These are phyloP conservation scores for Criorhina ranunculi DNA, from an alignment of 2,888 invertebrate species.

Conservation along the genomic window DNA sequence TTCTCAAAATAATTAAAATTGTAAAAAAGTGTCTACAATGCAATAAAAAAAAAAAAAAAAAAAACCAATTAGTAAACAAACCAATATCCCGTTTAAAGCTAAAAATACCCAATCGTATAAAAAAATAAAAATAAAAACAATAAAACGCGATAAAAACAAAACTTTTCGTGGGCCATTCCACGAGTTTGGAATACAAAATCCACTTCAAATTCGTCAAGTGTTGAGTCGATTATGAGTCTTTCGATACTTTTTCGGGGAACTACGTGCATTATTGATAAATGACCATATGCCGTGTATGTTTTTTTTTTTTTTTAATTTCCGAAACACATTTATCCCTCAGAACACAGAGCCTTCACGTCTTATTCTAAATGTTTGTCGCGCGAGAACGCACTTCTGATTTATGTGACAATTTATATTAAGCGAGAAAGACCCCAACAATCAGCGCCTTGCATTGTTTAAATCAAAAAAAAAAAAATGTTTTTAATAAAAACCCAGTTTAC, in stretches of 20 bases:
- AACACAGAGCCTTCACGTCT: too few relatives aligned
- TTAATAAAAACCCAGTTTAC: constrained; percentile 52
- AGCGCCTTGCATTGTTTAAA: constrained; percentile 47
- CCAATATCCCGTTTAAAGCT: constrained; percentile 42
- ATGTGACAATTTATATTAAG: constrained; percentile 40
- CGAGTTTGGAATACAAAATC: constrained; percentile 53
- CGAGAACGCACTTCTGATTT: constrained; percentile 46
- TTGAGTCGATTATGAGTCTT: neutral
- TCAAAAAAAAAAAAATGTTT: constrained; percentile 23
- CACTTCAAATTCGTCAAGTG: constrained; percentile 10
- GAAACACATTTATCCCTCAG: constrained; percentile 52
- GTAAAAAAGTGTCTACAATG: neutral
- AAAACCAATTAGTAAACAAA: constrained; percentile 47
- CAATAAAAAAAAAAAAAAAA: neutral
- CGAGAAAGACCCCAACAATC: constrained; percentile 6
- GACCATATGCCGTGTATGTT: constrained; percentile 30
- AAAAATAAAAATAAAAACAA: constrained; percentile 39
- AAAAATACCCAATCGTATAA: constrained; percentile 37
- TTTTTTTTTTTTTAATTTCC: too few relatives aligned
- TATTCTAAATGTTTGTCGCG: neutral
- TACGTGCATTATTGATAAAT: constrained; percentile 61
- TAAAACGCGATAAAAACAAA: constrained; percentile 4
- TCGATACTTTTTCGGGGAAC: constrained; percentile 13
- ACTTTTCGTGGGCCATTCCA: constrained; percentile 24
- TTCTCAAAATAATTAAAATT: neutral